These are phyloP conservation scores for Drosophila demipolita DNA, from an alignment of 2,888 invertebrate genomes.

Conservation along the genomic window DNA sequence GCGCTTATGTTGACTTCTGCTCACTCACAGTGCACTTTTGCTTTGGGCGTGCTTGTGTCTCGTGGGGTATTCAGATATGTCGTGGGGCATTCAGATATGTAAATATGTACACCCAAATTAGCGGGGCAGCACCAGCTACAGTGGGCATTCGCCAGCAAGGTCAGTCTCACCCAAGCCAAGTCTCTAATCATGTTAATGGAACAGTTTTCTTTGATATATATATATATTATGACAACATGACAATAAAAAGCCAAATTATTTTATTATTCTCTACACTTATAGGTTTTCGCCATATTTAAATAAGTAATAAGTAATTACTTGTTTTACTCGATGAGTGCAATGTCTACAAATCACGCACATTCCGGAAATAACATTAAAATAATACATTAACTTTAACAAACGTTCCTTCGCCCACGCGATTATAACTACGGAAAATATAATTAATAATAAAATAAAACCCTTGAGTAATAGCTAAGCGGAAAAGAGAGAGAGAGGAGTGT, in stretches of 20 bases:
- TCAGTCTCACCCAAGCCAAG: neutral
- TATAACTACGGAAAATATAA: conserved; percentile 48
- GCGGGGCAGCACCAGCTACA: neutral
- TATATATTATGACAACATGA: neutral
- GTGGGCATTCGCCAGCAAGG: conserved; percentile 1
- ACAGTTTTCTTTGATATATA: conserved; percentile 3
- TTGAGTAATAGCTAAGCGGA: neutral
- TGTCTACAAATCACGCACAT: conserved; percentile 67
- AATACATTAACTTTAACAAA: conserved; percentile 77
- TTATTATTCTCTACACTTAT: neutral
- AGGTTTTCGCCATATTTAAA: neutral
- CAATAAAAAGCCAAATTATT: neutral
- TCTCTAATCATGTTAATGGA: neutral
- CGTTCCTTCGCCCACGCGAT: conserved; percentile 63
- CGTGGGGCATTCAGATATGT: conserved; percentile 2
- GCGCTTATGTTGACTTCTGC: conserved; percentile 54
- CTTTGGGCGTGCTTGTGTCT: conserved; percentile 1
- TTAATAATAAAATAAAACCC: conserved; percentile 34
- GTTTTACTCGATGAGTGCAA: conserved; percentile 8
- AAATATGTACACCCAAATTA: neutral
- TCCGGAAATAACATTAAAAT: conserved; percentile 74
- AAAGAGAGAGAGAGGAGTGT: neutral
- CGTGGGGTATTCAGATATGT: conserved; percentile 4
- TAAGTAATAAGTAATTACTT: conserved; percentile 2
- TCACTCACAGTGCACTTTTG: conserved; percentile 31